These are phyloP conservation scores for Scyliorhinus canicula DNA, from an alignment of 2,797 vertebrate species.

Conservation along the genomic window DNA sequence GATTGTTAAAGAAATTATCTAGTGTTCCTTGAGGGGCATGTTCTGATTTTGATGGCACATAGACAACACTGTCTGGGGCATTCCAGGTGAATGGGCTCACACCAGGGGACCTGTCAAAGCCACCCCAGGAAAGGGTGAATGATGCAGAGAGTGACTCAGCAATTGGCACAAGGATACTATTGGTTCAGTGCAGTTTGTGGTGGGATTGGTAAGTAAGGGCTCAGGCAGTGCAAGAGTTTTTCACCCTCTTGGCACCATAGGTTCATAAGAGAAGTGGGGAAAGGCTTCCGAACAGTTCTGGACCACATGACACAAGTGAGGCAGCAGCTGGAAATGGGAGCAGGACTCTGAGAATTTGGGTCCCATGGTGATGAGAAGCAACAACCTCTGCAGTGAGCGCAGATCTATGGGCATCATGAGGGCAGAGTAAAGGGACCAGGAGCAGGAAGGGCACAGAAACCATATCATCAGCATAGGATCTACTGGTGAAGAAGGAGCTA, in stretches of 20 bases:
- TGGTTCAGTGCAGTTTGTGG: too few species aligned
- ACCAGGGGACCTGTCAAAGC: too few species aligned
- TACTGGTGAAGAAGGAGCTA: neutral
- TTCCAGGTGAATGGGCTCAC: too few species aligned
- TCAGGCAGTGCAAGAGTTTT: too few species aligned
- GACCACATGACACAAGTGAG: neutral
- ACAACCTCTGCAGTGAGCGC: neutral
- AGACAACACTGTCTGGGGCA: too few species aligned
- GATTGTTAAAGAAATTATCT: too few species aligned
- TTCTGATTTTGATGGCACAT: too few species aligned
- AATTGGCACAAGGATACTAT: too few species aligned
- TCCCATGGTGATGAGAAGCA: neutral
- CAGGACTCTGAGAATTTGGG: neutral
- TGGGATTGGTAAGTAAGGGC: too few species aligned
- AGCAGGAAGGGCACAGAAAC: neutral
- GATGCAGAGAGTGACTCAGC: too few species aligned
- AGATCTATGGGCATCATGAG: neutral
- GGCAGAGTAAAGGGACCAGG: neutral
- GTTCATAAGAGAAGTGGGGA: neutral
- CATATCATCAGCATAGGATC: neutral
- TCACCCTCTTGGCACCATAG: neutral
- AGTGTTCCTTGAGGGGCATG: too few species aligned
- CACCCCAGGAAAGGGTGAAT: too few species aligned
- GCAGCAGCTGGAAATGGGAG: neutral
- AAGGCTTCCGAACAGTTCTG: neutral